A percentile compares a stretch with the other conserved stretches of the same genome.
Conservation (phyloP, 2,888 invertebrate genomes). For the Epinotia ramella region DNA sequence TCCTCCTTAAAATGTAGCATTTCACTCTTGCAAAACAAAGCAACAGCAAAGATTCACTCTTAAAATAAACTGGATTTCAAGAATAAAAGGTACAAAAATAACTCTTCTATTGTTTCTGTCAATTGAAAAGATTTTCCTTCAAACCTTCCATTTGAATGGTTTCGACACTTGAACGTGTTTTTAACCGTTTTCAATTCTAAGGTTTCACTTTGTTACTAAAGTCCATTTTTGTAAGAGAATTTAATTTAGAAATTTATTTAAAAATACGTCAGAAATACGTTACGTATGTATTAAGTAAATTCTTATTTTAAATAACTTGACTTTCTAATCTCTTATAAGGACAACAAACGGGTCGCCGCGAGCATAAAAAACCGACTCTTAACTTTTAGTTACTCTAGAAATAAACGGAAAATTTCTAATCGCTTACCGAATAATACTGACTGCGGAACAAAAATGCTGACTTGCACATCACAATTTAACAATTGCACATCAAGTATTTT, state of each 20-base stretch:
- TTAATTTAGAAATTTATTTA: background rate
- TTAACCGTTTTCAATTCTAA: slow-evolving; percentile 19
- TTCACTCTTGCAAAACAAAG: background rate
- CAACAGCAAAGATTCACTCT: background rate
- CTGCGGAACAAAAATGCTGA: no score
- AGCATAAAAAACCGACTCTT: no score
- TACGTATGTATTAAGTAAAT: no score
- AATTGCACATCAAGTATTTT: no score
- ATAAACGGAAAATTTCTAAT: no score
- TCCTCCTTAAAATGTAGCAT: background rate
- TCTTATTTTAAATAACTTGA: no score
- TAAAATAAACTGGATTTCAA: background rate
- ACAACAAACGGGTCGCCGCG: no score
- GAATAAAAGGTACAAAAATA: slow-evolving; percentile 8
- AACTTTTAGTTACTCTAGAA: no score
- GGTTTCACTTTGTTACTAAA: slow-evolving; percentile 18
- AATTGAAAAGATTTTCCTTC: slow-evolving; percentile 20
- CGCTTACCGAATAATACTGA: no score
- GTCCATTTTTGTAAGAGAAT: slow-evolving; percentile 2
- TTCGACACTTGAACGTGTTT: slow-evolving; percentile 15
- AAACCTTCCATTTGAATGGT: slow-evolving; percentile 9
- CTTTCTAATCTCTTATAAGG: no score
- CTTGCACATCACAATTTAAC: no score
- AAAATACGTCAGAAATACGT: no score
- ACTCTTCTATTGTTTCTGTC: slow-evolving; percentile 23